Conservation (phyloP, 2,113 vertebrate genomes). For the cat (Felis catus) region F.catus_Fca126_mat1.0 CM031413.1:24395501-24396000, state of each 20-base stretch:
- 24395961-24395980: neutral
- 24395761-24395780: neutral
- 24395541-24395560: neutral
- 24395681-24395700: neutral
- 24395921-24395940: neutral
- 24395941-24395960: neutral
- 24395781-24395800: neutral
- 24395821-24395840: neutral
- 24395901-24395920: neutral
- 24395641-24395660: neutral
- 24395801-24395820: neutral
- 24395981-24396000: neutral
- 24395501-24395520: slow-evolving; percentile 26
- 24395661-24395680: neutral
- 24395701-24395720: neutral
- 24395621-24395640: neutral
- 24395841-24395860: neutral
- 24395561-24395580: neutral
- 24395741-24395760: slow-evolving; percentile 18
- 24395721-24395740: neutral
- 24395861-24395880: neutral
- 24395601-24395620: neutral
- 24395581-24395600: neutral
- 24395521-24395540: neutral
- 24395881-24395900: neutral